A percentile compares a stretch with the other conserved stretches of the same genome.
Evolutionary conservation across 2,113 vertebrate species (phyloP).

Genomic region (Cyanoramphus novaezelandiae): DNA sequence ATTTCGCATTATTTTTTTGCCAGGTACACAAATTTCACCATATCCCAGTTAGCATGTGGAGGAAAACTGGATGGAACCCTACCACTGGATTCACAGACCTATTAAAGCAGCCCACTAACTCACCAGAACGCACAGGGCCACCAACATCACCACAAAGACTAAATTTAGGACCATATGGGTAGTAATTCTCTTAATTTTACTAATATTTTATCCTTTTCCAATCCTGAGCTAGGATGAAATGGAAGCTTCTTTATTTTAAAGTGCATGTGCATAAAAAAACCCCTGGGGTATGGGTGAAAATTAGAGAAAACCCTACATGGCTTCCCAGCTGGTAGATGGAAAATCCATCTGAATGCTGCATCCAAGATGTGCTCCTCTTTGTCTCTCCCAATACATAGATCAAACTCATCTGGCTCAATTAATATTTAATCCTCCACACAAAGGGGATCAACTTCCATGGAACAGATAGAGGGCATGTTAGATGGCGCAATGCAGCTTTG

Average conservation of each 20-base stretch:
- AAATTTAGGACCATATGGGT: rapidly evolving
- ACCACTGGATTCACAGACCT: neutral
- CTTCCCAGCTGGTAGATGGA: neutral
- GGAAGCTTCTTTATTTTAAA: neutral
- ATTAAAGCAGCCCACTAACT: neutral
- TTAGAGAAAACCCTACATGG: neutral
- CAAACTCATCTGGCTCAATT: conserved; percentile 28
- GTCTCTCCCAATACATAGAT: neutral
- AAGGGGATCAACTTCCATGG: conserved; percentile 50
- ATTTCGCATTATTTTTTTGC: rapidly evolving
- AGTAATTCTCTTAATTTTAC: rapidly evolving
- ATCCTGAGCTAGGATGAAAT: neutral
- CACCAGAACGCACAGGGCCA: neutral
- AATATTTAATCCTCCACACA: conserved; percentile 63
- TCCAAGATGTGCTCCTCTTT: rapidly evolving
- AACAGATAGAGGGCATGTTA: conserved; percentile 58
- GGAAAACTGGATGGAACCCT: neutral
- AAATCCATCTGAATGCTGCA: neutral
- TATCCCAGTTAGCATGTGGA: rapidly evolving
- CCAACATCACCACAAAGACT: neutral
- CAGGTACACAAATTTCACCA: neutral
- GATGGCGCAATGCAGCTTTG: conserved; percentile 50
- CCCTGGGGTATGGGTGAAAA: neutral
- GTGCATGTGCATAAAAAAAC: rapidly evolving
- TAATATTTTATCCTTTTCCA: rapidly evolving